Percentiles rank a stretch among this genome's conserved stretches.
phyloP scores from a whole-genome alignment of 2,888 invertebrate genomes.

The Rhabditoides inermis region DNA sequence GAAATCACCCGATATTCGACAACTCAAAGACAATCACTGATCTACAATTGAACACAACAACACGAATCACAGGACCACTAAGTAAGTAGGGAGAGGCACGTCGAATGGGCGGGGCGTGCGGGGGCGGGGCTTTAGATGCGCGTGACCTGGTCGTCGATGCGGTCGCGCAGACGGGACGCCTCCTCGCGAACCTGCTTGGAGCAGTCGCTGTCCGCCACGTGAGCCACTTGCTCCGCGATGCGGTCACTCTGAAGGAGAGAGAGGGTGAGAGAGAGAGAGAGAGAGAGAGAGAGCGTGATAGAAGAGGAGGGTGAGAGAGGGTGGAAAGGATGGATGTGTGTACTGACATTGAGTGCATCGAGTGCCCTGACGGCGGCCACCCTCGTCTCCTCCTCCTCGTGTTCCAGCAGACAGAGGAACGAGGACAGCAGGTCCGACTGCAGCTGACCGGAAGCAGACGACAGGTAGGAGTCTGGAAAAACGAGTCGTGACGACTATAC shows the following conservation, averaged over 20 bases:
- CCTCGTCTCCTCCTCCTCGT: conserved; percentile 28
- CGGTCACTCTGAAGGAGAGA: conserved; percentile 15
- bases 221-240: conserved; percentile 15
- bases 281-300: too few relatives aligned
- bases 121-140: too few relatives aligned
- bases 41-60: too few relatives aligned
- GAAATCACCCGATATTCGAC: too few relatives aligned
- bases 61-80: too few relatives aligned
- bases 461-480: conserved; percentile 39
- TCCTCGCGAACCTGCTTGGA: conserved; percentile 11
- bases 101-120: too few relatives aligned
- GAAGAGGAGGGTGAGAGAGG: too few relatives aligned
- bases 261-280: neutral
- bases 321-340: neutral
- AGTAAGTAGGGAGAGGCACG: too few relatives aligned
- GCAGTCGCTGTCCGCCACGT: conserved; percentile 14
- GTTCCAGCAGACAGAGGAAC: conserved; percentile 45
- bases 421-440: conserved; percentile 40
- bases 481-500: too few relatives aligned
- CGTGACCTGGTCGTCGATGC: too few relatives aligned
- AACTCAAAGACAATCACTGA: too few relatives aligned
- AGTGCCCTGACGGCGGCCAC: conserved; percentile 46
- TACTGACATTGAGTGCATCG: conserved; percentile 27
- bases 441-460: conserved; percentile 27
- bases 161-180: too few relatives aligned